Percentiles rank a stretch among this genome's conserved stretches.
Evolutionary conservation across 2,113 vertebrate species (phyloP).

Genomic region (Cavia porcellus): DNA sequence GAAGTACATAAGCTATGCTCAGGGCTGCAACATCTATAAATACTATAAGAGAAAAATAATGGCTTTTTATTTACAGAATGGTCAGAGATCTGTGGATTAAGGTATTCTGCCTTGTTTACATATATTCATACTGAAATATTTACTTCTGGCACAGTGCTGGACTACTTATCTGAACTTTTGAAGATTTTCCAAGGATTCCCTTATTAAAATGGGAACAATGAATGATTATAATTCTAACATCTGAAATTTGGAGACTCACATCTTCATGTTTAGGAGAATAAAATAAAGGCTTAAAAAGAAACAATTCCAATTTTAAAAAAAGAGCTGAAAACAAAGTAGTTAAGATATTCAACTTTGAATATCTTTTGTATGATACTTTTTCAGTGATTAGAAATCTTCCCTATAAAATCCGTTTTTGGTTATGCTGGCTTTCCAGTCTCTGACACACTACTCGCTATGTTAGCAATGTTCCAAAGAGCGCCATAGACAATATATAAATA

Average conservation of each 20-base stretch:
- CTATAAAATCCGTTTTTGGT: background rate
- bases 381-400: background rate
- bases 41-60: slow-evolving; percentile 58
- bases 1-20: background rate
- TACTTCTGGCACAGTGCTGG: slow-evolving; percentile 3
- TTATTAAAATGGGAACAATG: background rate
- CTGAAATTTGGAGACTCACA: background rate
- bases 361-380: background rate
- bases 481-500: background rate
- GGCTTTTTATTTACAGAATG: slow-evolving; percentile 43
- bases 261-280: background rate
- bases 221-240: slow-evolving; percentile 19
- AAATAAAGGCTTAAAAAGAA: background rate
- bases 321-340: background rate
- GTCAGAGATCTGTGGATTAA: background rate
- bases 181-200: background rate
- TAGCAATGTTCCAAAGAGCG: background rate
- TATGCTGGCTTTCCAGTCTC: background rate
- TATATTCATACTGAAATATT: slow-evolving; percentile 23
- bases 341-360: background rate
- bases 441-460: background rate
- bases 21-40: slow-evolving; percentile 65
- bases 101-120: slow-evolving; percentile 65
- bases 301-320: background rate
- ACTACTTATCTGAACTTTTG: background rate